Base-by-base conservation (phyloP, 2,797 vertebrate genomes). In the Pelobates cultripes region DNA sequence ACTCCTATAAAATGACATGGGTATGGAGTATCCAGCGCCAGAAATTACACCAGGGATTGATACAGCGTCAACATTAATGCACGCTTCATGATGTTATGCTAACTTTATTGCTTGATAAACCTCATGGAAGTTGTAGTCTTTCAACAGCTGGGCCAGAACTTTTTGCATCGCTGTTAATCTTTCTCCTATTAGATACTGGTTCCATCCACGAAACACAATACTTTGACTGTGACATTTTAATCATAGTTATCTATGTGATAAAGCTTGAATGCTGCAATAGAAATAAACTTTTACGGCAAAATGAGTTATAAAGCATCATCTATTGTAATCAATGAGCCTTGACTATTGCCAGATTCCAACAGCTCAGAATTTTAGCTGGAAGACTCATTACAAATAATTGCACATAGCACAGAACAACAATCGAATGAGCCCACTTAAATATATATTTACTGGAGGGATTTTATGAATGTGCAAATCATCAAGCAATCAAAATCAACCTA, bases 191-290 rank as follows among this genome's bases (percentile, higher is more conserved):
- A 6, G 5, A 51, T 1, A 5, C 10, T 6, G 47, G 10, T 51
- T 51, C 10, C 5, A 51, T 6, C 5, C 47, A 51, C 47, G 3
- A 77, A 55, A 77, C 68, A 71, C 80, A 81, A 68, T 51, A 73
- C 40, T 45, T 77, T 72, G 13, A 44, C 70, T 43, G n/a, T 47
- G 42, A 43, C 70, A 60, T 13, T 51, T 82, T 78, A 73, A 78
- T 82, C 75, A 78, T 78, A 78, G 67, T 82, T 73, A 82, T 78
- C 42, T 73, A 69, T 61, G 47, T 67, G 69, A 69, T 73, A 43
- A 75, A 73, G 51, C 47, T 72, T 28, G 7, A 64, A 51, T 53
- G 17, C 44, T 44, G 70, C 47, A 82, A 68, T 73, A 78, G 75
- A 57, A 70, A 69, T 60, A 61, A 51, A 51, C 43, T 60, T 72